Evolutionary conservation across 2,888 invertebrate species (phyloP).

Genomic region (Acanthosepion esculentum): DNA sequence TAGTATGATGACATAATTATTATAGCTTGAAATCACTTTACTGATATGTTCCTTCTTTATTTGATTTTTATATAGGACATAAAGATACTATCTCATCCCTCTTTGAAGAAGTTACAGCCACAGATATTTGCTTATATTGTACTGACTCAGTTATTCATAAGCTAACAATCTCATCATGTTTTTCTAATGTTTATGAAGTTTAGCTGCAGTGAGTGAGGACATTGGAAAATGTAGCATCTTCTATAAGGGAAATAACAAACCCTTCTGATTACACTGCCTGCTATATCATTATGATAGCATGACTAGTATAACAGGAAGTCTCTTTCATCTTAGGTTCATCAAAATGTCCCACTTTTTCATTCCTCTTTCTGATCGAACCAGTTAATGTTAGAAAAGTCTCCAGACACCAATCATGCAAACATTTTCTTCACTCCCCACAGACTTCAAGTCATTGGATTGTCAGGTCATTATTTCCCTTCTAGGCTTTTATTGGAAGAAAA

Average conservation of each 20-base stretch:
- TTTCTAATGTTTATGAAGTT: not conserved
- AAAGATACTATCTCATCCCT: not conserved
- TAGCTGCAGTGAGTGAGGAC: not conserved
- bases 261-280: not conserved
- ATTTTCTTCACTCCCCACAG: not conserved
- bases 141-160: not conserved
- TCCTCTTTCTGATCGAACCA: not conserved
- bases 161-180: not conserved
- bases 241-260: not conserved
- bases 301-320: not conserved
- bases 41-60: not conserved
- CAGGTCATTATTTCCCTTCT: not conserved
- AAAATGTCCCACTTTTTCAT: not conserved
- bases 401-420: not conserved
- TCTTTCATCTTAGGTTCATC: constrained; percentile 4
- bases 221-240: not conserved
- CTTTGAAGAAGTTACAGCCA: not conserved
- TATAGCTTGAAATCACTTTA: not conserved
- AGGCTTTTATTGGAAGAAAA: not conserved
- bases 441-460: too few relatives aligned
- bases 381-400: not conserved
- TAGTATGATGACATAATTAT: not conserved
- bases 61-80: not conserved
- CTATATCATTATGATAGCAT: not conserved
- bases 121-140: not conserved